phyloP scores from a whole-genome alignment of 2,797 vertebrate genomes.

The Pitangus sulphuratus region DNA sequence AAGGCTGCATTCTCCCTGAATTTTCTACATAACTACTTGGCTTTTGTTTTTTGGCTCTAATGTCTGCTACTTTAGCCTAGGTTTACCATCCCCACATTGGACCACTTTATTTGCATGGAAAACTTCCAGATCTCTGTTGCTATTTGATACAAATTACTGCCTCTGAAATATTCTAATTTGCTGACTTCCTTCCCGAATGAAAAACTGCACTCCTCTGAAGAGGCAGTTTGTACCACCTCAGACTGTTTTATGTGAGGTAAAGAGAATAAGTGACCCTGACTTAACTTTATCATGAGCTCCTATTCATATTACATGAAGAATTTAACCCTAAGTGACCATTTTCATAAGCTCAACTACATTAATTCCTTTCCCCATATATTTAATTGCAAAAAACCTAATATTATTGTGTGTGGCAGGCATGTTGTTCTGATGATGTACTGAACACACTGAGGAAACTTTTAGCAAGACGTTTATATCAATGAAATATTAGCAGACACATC shows the following conservation, averaged over 20 bases:
- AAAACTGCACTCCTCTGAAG: neutral
- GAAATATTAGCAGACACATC: neutral
- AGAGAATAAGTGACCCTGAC: neutral
- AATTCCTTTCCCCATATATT: neutral
- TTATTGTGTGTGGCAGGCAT: neutral
- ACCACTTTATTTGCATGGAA: slow-evolving; percentile 16
- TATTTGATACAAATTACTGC: neutral
- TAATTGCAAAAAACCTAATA: neutral
- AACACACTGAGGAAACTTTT: neutral
- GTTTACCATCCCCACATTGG: neutral
- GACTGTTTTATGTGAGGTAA: neutral
- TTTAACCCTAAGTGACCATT: neutral
- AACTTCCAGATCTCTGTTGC: neutral
- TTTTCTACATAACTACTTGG: slow-evolving; percentile 23
- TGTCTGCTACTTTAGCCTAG: neutral
- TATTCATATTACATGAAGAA: neutral
- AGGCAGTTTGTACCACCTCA: neutral
- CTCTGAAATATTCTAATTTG: neutral
- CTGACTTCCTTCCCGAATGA: neutral
- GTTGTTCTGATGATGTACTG: neutral
- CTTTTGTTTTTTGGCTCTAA: slow-evolving; percentile 24
- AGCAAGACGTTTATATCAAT: neutral
- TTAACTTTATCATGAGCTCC: neutral
- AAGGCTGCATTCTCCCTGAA: neutral
- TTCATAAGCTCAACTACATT: neutral